These are phyloP conservation scores for Hirtodrosophila cameraria DNA, from an alignment of 2,888 invertebrate genomes.

Conservation along the genomic window DNA sequence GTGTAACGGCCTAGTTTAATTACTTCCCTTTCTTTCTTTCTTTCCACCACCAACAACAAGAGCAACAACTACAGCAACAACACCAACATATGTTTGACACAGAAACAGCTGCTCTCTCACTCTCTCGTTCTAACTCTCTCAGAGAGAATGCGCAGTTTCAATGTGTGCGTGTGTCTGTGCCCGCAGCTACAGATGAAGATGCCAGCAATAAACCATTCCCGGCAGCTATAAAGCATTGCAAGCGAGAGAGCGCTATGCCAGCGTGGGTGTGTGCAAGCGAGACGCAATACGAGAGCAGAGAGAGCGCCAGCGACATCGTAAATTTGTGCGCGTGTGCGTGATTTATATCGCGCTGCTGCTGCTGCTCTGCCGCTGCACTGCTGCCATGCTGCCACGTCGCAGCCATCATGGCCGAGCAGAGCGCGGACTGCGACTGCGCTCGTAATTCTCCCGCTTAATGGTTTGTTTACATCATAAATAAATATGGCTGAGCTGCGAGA, in stretches of 20 bases:
- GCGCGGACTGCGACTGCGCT: conserved; percentile 72
- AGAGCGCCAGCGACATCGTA: conserved; percentile 55
- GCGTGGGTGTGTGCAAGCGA: conserved; percentile 12
- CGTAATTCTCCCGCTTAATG: conserved; percentile 82
- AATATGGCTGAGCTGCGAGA: conserved; percentile 78
- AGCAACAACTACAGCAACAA: conserved; percentile 69
- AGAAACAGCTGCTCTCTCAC: conserved; percentile 76
- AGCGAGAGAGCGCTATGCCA: conserved; percentile 54
- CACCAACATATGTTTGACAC: conserved; percentile 70
- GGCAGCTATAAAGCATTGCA: conserved; percentile 84
- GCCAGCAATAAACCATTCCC: conserved; percentile 84
- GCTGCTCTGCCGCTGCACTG: conserved; percentile 27
- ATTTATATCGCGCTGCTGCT: conserved; percentile 59
- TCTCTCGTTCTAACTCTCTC: conserved; percentile 34
- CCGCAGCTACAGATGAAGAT: conserved; percentile 63
- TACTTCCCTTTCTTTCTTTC: conserved; percentile 56
- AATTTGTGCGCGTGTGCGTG: conserved; percentile 64
- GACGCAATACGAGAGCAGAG: conserved; percentile 19
- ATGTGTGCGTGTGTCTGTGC: conserved; percentile 40
- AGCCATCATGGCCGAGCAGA: conserved; percentile 64
- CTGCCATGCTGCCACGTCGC: conserved; percentile 48
- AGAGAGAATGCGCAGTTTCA: conserved; percentile 55
- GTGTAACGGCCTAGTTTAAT: conserved; percentile 40
- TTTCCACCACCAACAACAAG: conserved; percentile 50
- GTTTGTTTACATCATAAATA: conserved; percentile 83